Evolutionary conservation across 2,888 invertebrate genomes (phyloP).

Genomic region (Bhutanitis thaidina): DNA sequence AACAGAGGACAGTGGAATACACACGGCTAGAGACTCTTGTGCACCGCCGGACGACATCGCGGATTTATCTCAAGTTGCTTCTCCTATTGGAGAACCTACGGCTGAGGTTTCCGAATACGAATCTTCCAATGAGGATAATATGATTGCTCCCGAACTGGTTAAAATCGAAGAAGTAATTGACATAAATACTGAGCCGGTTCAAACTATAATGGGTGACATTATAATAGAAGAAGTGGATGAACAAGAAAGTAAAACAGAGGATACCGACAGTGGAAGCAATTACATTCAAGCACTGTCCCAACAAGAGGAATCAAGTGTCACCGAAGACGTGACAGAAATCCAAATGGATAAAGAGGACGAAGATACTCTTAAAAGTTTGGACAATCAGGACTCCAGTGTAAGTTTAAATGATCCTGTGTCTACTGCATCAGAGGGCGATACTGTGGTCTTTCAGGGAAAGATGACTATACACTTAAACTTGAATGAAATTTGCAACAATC

Average conservation of each 20-base stretch:
- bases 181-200: slow-evolving; percentile 39
- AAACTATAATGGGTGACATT: slow-evolving; percentile 51
- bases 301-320: slow-evolving; percentile 64
- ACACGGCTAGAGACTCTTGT: slow-evolving; percentile 88
- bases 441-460: slow-evolving; percentile 77
- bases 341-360: slow-evolving; percentile 77
- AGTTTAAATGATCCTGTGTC: slow-evolving; percentile 74
- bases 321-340: slow-evolving; percentile 70
- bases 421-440: slow-evolving; percentile 69
- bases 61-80: slow-evolving; percentile 76
- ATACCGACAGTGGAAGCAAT: slow-evolving; percentile 66
- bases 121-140: slow-evolving; percentile 66
- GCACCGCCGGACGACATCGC: slow-evolving; percentile 87
- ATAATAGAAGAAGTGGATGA: slow-evolving; percentile 71
- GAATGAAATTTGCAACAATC: slow-evolving; percentile 73
- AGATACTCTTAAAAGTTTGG: slow-evolving; percentile 74
- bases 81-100: slow-evolving; percentile 69
- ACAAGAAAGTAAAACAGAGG: slow-evolving; percentile 59
- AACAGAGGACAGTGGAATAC: slow-evolving; percentile 89
- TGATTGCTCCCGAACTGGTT: slow-evolving; percentile 40
- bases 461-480: slow-evolving; percentile 77
- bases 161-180: slow-evolving; percentile 45
- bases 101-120: slow-evolving; percentile 67
- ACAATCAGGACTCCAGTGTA: slow-evolving; percentile 78
- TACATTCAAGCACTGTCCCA: slow-evolving; percentile 68